These are phyloP conservation scores for Acanthaster planci DNA, from an alignment of 35 echinoderm and acorn worm species.

Conservation along the genomic window DNA sequence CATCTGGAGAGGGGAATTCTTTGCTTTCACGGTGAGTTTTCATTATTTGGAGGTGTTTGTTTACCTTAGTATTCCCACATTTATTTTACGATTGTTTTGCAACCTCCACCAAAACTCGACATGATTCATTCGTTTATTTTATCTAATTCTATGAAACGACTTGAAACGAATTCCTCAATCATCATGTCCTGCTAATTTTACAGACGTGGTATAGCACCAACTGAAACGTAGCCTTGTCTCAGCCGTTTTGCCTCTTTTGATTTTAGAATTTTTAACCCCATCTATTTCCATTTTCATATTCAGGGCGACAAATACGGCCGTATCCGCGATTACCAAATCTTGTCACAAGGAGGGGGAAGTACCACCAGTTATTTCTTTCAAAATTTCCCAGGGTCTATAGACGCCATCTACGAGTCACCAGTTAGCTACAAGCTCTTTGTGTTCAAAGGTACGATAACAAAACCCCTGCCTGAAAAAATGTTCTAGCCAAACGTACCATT, in stretches of 20 bases:
- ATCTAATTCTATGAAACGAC: no score
- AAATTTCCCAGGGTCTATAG: slow-evolving; percentile 43
- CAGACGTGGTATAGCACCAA: no score
- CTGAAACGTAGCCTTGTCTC: no score
- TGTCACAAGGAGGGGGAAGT: slow-evolving; percentile 2
- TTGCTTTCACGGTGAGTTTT: slow-evolving; percentile 57
- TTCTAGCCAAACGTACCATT: no score
- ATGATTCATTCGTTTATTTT: no score
- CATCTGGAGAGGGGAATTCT: slow-evolving; percentile 32
- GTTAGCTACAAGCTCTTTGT: slow-evolving; percentile 8
- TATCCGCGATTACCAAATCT: background rate
- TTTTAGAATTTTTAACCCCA: background rate
- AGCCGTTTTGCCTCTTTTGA: no score
- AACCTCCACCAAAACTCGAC: no score
- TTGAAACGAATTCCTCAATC: no score
- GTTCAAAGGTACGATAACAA: slow-evolving; percentile 62
- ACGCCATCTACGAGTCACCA: slow-evolving; percentile 44
- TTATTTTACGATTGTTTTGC: no score
- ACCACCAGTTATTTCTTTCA: slow-evolving; percentile 38
- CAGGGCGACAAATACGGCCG: slow-evolving; percentile 51
- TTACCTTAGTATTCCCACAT: no score
- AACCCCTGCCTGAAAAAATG: background rate
- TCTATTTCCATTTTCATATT: background rate
- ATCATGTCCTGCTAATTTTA: no score
- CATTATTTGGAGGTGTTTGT: no score